These are phyloP conservation scores for Hippoglossus stenolepis DNA, from an alignment of 2,113 vertebrate species.

Conservation along the genomic window DNA sequence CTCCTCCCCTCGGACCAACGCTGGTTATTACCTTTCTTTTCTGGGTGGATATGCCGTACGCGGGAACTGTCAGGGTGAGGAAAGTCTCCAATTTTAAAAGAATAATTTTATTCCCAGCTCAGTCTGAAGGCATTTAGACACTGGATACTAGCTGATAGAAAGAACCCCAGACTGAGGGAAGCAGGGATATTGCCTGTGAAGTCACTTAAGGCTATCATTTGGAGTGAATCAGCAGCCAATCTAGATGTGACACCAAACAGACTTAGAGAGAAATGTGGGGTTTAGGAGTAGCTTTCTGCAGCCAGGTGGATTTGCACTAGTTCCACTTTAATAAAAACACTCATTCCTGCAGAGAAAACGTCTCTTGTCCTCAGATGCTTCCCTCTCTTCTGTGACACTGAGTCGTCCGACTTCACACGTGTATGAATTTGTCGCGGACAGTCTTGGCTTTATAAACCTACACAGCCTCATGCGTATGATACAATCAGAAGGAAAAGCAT, in stretches of 20 bases:
- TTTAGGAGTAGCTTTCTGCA: slow-evolving; percentile 27
- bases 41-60: slow-evolving; percentile 33
- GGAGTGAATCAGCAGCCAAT: slow-evolving; percentile 19
- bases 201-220: slow-evolving; percentile 8
- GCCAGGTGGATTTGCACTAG: slow-evolving; percentile 49
- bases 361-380: background rate
- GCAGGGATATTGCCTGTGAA: slow-evolving; percentile 38
- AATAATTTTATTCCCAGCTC: slow-evolving; percentile 57
- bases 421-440: slow-evolving; percentile 7
- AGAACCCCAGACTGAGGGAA: background rate
- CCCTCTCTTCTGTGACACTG: background rate
- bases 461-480: no score
- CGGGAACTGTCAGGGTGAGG: slow-evolving; percentile 43
- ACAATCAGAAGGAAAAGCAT: background rate
- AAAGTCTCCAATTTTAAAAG: slow-evolving; percentile 57
- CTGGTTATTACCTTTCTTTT: slow-evolving; percentile 46
- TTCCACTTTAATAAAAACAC: slow-evolving; percentile 63
- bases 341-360: slow-evolving; percentile 55
- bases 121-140: slow-evolving; percentile 48
- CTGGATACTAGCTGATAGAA: slow-evolving; percentile 23
- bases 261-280: slow-evolving; percentile 6
- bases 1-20: slow-evolving; percentile 20
- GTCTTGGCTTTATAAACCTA: no score
- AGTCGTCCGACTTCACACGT: slow-evolving; percentile 11
- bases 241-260: slow-evolving; percentile 8